These are phyloP conservation scores for Spheniscus humboldti DNA, from an alignment of 2,797 vertebrate species.

Conservation along the genomic window DNA sequence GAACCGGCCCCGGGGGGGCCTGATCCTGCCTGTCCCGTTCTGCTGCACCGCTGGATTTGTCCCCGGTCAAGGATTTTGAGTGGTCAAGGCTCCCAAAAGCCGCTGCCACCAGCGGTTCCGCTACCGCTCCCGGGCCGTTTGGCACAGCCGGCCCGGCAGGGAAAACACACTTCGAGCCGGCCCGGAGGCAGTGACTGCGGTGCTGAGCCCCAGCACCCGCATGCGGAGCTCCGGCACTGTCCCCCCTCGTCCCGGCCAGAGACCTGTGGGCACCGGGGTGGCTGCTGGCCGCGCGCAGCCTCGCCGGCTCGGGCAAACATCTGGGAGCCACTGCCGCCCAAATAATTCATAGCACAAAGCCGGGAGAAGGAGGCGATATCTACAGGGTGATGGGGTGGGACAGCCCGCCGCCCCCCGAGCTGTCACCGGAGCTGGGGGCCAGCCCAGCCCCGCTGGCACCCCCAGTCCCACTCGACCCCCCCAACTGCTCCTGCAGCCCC, in stretches of 20 bases:
- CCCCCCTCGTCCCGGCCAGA: rapidly evolving
- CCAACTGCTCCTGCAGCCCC: rapidly evolving
- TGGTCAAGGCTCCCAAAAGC: rapidly evolving
- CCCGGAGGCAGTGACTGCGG: rapidly evolving
- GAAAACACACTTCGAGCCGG: rapidly evolving
- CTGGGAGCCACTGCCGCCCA: neutral
- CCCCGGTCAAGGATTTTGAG: rapidly evolving
- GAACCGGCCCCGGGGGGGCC: rapidly evolving
- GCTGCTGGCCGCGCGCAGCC: rapidly evolving
- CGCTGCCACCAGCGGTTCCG: neutral
- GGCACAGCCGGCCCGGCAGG: neutral
- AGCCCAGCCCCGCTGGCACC: neutral
- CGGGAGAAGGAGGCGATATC: neutral
- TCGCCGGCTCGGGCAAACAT: neutral
- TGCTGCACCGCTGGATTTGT: neutral
- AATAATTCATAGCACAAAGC: neutral
- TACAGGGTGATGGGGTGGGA: neutral
- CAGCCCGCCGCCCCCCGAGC: neutral
- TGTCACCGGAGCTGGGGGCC: rapidly evolving
- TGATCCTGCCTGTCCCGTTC: neutral
- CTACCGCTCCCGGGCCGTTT: neutral
- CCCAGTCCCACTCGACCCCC: neutral
- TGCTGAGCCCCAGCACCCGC: neutral
- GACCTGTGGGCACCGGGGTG: rapidly evolving
- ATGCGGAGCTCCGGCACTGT: rapidly evolving